Percentiles rank a stretch among this genome's conserved stretches.
These are phyloP conservation scores for Smittia aterrima DNA, from an alignment of 2,888 invertebrate genomes.

Conservation along the genomic window DNA sequence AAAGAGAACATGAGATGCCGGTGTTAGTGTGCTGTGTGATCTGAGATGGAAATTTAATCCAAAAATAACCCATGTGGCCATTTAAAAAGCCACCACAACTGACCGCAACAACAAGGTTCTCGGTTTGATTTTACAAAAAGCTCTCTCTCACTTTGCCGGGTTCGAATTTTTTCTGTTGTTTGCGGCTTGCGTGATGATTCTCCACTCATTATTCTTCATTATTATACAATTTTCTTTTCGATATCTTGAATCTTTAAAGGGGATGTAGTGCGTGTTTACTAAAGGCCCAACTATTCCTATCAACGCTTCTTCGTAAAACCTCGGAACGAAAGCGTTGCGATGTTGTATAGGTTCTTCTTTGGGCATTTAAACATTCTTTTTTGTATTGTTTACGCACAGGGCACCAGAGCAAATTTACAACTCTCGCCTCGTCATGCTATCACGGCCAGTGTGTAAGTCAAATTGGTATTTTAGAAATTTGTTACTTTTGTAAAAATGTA, in stretches of 20 bases:
- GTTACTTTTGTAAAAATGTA: not conserved
- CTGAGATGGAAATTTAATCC: not conserved
- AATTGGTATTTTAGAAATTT: not conserved
- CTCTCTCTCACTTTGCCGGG: too few relatives aligned
- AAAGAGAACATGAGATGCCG: not conserved
- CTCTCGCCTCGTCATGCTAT: constrained; percentile 5
- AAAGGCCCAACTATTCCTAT: not conserved
- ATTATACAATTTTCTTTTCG: not conserved
- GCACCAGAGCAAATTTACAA: not conserved
- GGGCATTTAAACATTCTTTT: constrained; percentile 31
- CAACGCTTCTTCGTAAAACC: not conserved
- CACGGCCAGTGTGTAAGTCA: not conserved
- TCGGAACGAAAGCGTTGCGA: constrained; percentile 1
- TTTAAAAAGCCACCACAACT: not conserved
- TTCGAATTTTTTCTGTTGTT: too few relatives aligned
- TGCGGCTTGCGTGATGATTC: not conserved
- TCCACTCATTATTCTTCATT: constrained; percentile 11
- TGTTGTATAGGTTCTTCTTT: constrained; percentile 24
- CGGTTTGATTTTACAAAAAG: too few relatives aligned
- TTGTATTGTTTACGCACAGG: constrained; percentile 27
- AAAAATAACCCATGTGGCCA: constrained; percentile 2
- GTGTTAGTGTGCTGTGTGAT: not conserved
- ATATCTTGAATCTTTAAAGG: not conserved
- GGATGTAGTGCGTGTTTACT: not conserved
- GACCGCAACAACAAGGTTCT: not conserved